Evolutionary conservation across 2,113 vertebrate genomes (phyloP).

Genomic region (Xiphophorus maculatus): DNA sequence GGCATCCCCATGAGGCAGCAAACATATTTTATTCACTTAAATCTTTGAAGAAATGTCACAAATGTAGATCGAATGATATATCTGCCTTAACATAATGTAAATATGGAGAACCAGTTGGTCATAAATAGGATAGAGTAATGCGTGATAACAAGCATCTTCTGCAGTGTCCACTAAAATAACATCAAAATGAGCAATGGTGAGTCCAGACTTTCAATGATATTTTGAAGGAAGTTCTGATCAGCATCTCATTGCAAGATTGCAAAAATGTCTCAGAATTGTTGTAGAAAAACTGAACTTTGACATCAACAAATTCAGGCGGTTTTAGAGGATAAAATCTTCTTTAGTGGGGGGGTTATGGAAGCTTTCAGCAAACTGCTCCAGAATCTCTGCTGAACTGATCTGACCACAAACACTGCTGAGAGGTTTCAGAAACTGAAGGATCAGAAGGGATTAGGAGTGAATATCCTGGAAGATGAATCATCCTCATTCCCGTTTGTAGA

Average conservation of each 20-base stretch:
- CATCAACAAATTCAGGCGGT: not conserved
- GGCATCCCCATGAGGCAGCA: too few species aligned
- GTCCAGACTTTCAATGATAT: too few species aligned
- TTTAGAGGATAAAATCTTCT: not conserved
- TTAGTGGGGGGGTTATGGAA: not conserved
- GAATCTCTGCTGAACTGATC: not conserved
- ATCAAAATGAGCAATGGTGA: not conserved
- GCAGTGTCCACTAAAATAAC: not conserved
- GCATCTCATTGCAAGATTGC: not conserved
- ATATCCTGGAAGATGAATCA: slow-evolving; percentile 5
- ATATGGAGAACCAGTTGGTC: too few species aligned
- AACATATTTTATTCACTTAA: too few species aligned
- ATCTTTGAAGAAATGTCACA: too few species aligned
- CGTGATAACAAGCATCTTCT: not conserved
- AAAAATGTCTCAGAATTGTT: not conserved
- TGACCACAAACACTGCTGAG: not conserved
- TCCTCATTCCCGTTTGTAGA: not conserved
- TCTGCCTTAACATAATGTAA: too few species aligned
- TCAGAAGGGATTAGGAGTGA: slow-evolving; percentile 7
- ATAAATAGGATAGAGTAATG: too few species aligned
- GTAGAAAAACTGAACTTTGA: not conserved
- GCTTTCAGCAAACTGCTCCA: not conserved
- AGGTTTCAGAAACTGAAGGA: not conserved
- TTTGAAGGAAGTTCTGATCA: not conserved
- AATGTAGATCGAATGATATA: too few species aligned